Percentiles rank a stretch among this genome's conserved stretches.
These are phyloP conservation scores for Psittacus erithacus DNA, from an alignment of 2,113 vertebrate species.

Conservation along the genomic window DNA sequence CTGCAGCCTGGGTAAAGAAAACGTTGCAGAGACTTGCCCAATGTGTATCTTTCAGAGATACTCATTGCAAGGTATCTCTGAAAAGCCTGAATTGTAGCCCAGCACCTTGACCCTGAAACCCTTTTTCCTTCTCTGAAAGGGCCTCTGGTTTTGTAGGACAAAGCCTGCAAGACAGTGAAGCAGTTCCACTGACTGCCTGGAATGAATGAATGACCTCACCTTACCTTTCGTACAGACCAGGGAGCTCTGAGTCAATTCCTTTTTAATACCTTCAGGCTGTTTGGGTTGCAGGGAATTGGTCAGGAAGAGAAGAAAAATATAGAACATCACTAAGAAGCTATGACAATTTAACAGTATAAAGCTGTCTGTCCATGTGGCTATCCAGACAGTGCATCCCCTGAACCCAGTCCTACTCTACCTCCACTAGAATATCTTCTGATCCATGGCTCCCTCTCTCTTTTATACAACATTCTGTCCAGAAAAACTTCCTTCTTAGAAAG, in stretches of 20 bases:
- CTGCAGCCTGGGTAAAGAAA: not conserved
- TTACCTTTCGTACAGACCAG: constrained; percentile 75
- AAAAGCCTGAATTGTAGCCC: not conserved
- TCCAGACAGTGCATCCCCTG: not conserved
- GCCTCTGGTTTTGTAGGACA: not conserved
- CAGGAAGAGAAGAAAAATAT: not conserved
- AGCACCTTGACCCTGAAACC: not conserved
- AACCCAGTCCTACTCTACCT: not conserved
- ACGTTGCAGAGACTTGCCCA: not conserved
- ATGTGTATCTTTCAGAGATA: not conserved
- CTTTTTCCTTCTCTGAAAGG: not conserved
- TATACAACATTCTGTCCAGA: not conserved
- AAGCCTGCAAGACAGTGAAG: not conserved
- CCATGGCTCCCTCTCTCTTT: not conserved
- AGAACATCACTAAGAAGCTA: not conserved
- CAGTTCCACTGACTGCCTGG: not conserved
- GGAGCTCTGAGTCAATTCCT: constrained; percentile 68
- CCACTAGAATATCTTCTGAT: not conserved
- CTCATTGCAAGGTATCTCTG: not conserved
- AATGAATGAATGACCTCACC: not conserved
- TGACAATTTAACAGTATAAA: not conserved
- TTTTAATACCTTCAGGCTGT: constrained; percentile 76
- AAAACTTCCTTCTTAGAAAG: not conserved
- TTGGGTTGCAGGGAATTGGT: not conserved
- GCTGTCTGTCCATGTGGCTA: not conserved